Percentiles rank a stretch among this genome's conserved stretches.
These are phyloP conservation scores for Zygogramma bicolorata DNA, from an alignment of 2,888 invertebrate genomes.

Conservation along the genomic window DNA sequence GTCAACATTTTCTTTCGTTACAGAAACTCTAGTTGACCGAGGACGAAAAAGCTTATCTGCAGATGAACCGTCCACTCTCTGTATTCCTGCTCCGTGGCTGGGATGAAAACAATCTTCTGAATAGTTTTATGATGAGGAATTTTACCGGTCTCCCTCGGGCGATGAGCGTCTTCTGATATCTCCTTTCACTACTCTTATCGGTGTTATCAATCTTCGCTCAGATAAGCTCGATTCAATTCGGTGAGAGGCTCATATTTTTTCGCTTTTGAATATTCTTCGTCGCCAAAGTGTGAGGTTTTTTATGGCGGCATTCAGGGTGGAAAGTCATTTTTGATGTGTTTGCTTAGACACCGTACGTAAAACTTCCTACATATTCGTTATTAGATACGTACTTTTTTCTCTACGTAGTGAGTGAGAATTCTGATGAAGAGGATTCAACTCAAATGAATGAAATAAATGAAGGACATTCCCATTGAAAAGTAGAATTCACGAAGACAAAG, in stretches of 20 bases:
- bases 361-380: not conserved
- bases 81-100: not conserved
- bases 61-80: not conserved
- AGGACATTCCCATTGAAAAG: too few species aligned
- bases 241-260: slow-evolving; percentile 18
- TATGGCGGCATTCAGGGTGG: not conserved
- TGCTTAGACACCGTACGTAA: not conserved
- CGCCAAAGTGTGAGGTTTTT: not conserved
- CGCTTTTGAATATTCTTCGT: slow-evolving; percentile 9
- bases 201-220: slow-evolving; percentile 30
- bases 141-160: slow-evolving; percentile 12
- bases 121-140: slow-evolving; percentile 22
- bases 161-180: slow-evolving; percentile 20
- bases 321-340: slow-evolving; percentile 5
- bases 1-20: not conserved
- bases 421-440: too few species aligned
- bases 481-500: too few species aligned
- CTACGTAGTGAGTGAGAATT: too few species aligned
- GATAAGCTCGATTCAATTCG: slow-evolving; percentile 28
- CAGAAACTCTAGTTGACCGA: not conserved
- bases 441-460: too few species aligned
- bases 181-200: slow-evolving; percentile 28
- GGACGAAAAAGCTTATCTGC: not conserved
- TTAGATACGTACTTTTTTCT: too few species aligned
- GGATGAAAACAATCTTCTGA: slow-evolving; percentile 14